A percentile compares a stretch with the other conserved stretches of the same genome.
These are phyloP conservation scores for Eupithecia insigniata DNA, from an alignment of 2,888 invertebrate species.

Conservation along the genomic window DNA sequence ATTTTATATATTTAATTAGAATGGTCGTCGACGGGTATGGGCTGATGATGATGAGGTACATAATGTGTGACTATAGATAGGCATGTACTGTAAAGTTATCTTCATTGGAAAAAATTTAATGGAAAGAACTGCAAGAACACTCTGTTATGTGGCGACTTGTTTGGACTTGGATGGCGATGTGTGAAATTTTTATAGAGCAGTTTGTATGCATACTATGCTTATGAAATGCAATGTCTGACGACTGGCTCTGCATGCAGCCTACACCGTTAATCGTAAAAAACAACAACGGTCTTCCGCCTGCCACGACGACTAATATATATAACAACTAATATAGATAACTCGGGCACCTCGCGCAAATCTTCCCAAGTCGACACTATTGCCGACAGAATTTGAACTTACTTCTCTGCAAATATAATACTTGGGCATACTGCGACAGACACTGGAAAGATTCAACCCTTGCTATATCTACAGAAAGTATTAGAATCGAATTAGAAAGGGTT, in stretches of 20 bases:
- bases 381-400: conserved; percentile 11
- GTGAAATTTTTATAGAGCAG: neutral
- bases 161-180: neutral
- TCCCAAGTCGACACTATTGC: conserved; percentile 35
- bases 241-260: neutral
- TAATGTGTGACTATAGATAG: too few species aligned
- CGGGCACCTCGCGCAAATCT: conserved; percentile 52
- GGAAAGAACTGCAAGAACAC: too few species aligned
- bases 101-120: too few species aligned
- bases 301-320: conserved; percentile 43
- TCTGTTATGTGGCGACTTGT: too few species aligned
- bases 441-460: neutral
- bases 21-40: too few species aligned
- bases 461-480: neutral
- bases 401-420: neutral
- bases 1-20: too few species aligned
- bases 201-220: neutral
- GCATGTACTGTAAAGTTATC: too few species aligned
- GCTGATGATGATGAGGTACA: too few species aligned
- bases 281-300: conserved; percentile 22
- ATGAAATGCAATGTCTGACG: neutral
- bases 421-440: too few species aligned
- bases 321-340: conserved; percentile 56
- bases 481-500: neutral
- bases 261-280: conserved; percentile 28